These are phyloP conservation scores for Dasyurus viverrinus DNA, from an alignment of 2,113 vertebrate species.

Conservation along the genomic window DNA sequence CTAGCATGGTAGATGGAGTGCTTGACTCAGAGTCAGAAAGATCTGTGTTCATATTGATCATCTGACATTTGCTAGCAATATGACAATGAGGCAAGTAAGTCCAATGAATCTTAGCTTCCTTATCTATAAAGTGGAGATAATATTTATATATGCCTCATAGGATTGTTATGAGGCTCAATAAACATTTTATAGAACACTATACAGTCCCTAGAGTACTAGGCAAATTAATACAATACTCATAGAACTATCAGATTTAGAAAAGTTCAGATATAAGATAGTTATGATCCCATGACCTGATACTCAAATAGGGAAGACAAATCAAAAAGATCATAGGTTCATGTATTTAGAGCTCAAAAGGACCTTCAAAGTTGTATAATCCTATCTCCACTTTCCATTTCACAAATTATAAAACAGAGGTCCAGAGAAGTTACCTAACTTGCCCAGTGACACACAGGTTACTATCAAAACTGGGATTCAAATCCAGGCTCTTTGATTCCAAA, in stretches of 20 bases:
- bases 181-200: background rate
- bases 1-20: background rate
- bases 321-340: background rate
- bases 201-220: background rate
- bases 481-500: background rate
- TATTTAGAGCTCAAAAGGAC: background rate
- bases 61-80: background rate
- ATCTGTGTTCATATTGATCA: background rate
- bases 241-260: background rate
- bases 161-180: background rate
- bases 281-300: background rate
- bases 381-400: background rate
- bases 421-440: background rate
- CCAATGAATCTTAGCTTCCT: background rate
- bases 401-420: background rate
- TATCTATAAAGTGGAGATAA: background rate
- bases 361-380: background rate
- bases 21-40: background rate
- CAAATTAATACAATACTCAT: background rate
- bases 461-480: background rate
- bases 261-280: background rate
- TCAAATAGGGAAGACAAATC: background rate
- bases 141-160: background rate
- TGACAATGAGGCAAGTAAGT: background rate
- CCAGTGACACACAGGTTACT: too few relatives aligned